Base-by-base conservation (phyloP, 64 coral and sea anemone genomes). In the Anthopleura sola region DNA sequence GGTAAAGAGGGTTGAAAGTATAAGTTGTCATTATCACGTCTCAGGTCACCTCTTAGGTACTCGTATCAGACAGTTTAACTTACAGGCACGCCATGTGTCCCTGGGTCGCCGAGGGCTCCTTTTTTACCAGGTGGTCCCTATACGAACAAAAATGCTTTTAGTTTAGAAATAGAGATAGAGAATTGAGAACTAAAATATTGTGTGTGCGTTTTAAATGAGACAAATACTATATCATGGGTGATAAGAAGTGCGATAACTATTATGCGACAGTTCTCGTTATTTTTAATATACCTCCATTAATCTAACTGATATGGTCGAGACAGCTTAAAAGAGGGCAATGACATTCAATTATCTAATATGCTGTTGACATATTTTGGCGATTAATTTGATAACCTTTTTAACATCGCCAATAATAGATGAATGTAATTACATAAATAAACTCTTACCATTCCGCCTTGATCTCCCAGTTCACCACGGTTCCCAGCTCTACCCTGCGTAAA, bases 401-500 rank as follows among this genome's bases (percentile, higher is more conserved):
- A 69, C 1, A 32, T 34, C 8, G n/a, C n/a, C 60, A 66, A 66
- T 23, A 10, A 28, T n/a, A 29, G n/a, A 28, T 26, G 8, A 44
- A 44, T 44, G 11, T 17, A 53, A 53, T 53, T 13, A 2, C 23
- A 26, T n/a, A 24, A 62, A 24, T 26, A 62, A 62, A 6, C 58
- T 76, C 76, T 79, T 79, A 79, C 76, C 76, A 47, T 38, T 79
- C 37, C 39, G n/a, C 76, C 76, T 44, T 48, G 76, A 12, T 79
- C 37, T 79, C 76, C 76, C 5, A 21, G 76, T 48, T 44, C 36
- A 23, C 76, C 76, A 1, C 10, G 76, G 66, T 48, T 71, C 44
- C 76, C 76, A 79, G 44, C 44, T 44, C 76, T 79, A 48, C 76
- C 76, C 76, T 79, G 76, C 76, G 44, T 37, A 79, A 48, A 79